These are phyloP conservation scores for Polietes domitor DNA, from an alignment of 2,888 invertebrate genomes.

Conservation along the genomic window DNA sequence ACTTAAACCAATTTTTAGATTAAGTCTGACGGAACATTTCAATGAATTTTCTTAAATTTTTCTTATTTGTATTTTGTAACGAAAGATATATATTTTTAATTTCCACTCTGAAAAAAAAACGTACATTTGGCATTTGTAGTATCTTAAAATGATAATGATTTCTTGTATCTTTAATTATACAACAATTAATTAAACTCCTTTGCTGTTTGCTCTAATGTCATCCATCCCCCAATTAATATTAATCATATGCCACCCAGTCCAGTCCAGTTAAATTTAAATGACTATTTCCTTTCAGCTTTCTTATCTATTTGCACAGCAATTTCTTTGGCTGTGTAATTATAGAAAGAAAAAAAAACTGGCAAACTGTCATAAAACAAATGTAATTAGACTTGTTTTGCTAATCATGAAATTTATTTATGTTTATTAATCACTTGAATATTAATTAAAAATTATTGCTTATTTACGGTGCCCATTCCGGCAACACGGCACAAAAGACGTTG, in stretches of 20 bases:
- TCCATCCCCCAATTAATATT: neutral
- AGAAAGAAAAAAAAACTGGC: neutral
- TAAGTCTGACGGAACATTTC: too few relatives aligned
- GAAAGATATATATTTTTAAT: too few relatives aligned
- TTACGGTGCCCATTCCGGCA: neutral
- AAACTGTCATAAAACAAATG: conserved; percentile 1
- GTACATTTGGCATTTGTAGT: too few relatives aligned
- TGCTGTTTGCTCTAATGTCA: too few relatives aligned
- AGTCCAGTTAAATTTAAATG: too few relatives aligned
- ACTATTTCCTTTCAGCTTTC: neutral
- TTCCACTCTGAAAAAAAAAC: too few relatives aligned
- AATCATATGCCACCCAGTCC: neutral
- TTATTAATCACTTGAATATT: conserved; percentile 57
- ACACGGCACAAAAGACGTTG: neutral
- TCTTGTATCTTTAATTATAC: too few relatives aligned
- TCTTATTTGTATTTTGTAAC: too few relatives aligned
- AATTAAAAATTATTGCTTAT: conserved; percentile 59
- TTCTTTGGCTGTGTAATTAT: neutral
- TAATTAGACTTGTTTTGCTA: conserved; percentile 41
- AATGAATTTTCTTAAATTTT: too few relatives aligned
- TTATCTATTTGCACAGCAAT: neutral
- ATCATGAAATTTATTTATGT: conserved; percentile 27
- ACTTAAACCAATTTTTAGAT: too few relatives aligned
- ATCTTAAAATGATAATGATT: too few relatives aligned
- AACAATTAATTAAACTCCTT: too few relatives aligned